Conservation (phyloP, 1,140 invertebrate species). For the Chrysomallon squamiferum region DNA sequence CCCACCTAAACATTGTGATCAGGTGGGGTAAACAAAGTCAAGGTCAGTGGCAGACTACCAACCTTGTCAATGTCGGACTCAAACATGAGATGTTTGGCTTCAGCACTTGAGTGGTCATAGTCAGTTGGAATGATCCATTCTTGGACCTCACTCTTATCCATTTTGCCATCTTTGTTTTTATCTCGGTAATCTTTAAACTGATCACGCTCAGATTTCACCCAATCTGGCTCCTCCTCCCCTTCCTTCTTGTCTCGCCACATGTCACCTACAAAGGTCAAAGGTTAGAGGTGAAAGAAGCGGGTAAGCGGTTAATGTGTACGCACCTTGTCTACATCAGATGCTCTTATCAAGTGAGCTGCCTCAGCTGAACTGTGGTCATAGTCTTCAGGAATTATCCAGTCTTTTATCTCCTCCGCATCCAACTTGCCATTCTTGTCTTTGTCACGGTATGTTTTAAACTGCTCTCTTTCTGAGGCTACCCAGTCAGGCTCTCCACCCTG, state of each 20-base stretch:
- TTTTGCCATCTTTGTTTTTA: slow-evolving; percentile 86
- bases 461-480: slow-evolving; percentile 92
- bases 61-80: slow-evolving; percentile 88
- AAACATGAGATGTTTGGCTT: slow-evolving; percentile 93
- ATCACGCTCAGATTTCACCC: slow-evolving; percentile 93
- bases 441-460: slow-evolving; percentile 80
- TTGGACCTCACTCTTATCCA: slow-evolving; percentile 84
- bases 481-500: slow-evolving; percentile 92
- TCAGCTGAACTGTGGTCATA: slow-evolving; percentile 97
- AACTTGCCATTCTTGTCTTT: slow-evolving; percentile 89
- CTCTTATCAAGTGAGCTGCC: slow-evolving; percentile 92
- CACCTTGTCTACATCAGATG: slow-evolving; percentile 86
- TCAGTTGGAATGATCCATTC: slow-evolving; percentile 95
- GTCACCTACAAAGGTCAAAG: slow-evolving; percentile 49
- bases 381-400: slow-evolving; percentile 95
- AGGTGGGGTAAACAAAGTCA: too few relatives aligned
- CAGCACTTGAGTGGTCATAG: slow-evolving; percentile 96
- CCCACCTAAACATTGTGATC: too few relatives aligned
- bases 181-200: slow-evolving; percentile 81
- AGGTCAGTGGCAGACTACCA: slow-evolving; percentile 63
- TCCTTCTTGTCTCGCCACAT: slow-evolving; percentile 61
- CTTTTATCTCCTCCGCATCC: slow-evolving; percentile 81
- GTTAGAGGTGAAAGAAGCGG: slow-evolving; percentile 75
- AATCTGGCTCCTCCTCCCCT: slow-evolving; percentile 85
- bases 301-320: slow-evolving; percentile 88